phyloP scores from a whole-genome alignment of 2,888 invertebrate genomes.

The Hyposoter didymator region DNA sequence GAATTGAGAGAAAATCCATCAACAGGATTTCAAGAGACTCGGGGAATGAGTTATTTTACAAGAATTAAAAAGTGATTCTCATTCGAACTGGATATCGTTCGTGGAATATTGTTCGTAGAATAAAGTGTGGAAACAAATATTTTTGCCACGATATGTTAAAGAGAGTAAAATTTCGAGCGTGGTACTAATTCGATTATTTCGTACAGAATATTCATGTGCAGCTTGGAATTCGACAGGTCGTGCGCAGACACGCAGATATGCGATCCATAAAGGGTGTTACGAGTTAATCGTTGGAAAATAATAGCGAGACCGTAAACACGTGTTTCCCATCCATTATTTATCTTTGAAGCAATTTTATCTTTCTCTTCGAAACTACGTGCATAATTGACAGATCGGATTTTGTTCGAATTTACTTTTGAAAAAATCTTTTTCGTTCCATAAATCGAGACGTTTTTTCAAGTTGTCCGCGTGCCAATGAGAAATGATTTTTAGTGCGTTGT shows the following conservation, averaged over 20 bases:
- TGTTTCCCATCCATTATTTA: background rate
- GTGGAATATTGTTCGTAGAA: background rate
- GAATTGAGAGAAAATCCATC: too few relatives aligned
- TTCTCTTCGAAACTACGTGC: background rate
- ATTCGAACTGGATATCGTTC: background rate
- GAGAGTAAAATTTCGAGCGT: background rate
- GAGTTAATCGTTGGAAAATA: background rate
- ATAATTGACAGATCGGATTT: background rate
- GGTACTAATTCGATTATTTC: background rate
- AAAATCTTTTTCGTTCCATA: background rate
- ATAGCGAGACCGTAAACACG: background rate
- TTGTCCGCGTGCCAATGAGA: background rate
- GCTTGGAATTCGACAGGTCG: background rate
- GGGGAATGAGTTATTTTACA: background rate
- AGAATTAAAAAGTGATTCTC: background rate
- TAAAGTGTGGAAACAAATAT: background rate
- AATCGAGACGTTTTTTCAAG: background rate
- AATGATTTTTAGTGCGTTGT: background rate
- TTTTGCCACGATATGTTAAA: background rate
- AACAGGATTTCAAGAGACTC: too few relatives aligned
- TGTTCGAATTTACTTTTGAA: background rate
- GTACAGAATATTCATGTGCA: background rate
- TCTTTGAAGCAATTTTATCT: background rate
- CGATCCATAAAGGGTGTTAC: background rate
- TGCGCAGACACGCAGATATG: background rate